These are phyloP conservation scores for Mustela nigripes DNA, from an alignment of 2,113 vertebrate species.

Conservation along the genomic window DNA sequence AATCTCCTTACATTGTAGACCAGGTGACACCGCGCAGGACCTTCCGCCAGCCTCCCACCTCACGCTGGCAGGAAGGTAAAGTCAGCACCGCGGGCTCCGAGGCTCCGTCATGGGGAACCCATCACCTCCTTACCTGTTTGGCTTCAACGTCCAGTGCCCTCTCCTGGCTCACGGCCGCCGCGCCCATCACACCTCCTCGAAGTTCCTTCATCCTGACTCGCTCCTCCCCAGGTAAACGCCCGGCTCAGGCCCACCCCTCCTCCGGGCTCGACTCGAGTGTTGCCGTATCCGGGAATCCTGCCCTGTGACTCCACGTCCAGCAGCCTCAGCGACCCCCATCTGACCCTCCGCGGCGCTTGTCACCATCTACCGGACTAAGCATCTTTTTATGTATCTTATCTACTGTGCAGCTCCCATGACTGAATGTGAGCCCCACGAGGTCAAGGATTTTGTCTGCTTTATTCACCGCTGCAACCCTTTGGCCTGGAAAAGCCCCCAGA, in stretches of 20 bases:
- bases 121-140: fast-evolving
- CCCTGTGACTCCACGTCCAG: no score
- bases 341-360: fast-evolving
- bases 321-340: fast-evolving
- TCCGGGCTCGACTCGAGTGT: fast-evolving
- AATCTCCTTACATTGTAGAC: fast-evolving
- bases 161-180: fast-evolving
- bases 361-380: fast-evolving
- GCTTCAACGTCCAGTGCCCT: fast-evolving
- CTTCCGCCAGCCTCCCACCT: fast-evolving
- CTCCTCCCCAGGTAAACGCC: fast-evolving
- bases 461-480: fast-evolving
- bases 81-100: fast-evolving
- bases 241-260: background rate
- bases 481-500: background rate
- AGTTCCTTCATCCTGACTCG: fast-evolving
- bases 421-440: background rate
- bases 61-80: background rate
- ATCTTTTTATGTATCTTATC: background rate
- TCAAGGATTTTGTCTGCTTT: no score
- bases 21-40: fast-evolving
- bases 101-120: fast-evolving
- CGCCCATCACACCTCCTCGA: fast-evolving
- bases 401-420: background rate
- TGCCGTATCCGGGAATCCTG: fast-evolving